Percentiles rank a stretch among this genome's conserved stretches.
Evolutionary conservation across 2,113 vertebrate genomes (phyloP).

Genomic region (Polypterus bichir): DNA sequence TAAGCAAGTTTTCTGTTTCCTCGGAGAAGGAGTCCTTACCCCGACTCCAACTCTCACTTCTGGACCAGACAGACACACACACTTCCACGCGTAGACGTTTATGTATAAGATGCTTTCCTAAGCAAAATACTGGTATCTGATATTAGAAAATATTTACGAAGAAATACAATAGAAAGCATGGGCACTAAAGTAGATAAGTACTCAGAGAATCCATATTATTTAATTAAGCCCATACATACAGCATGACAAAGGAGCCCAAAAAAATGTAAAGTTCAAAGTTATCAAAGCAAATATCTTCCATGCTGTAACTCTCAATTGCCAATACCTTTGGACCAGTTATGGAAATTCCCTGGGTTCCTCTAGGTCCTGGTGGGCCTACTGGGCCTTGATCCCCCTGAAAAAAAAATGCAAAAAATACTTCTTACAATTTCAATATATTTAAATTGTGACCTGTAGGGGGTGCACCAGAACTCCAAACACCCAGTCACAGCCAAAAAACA

Average conservation of each 20-base stretch:
- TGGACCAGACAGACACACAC: no score
- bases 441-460: no score
- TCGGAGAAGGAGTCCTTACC: no score
- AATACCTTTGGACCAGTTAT: slow-evolving; percentile 44
- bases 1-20: no score
- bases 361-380: slow-evolving; percentile 36
- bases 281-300: no score
- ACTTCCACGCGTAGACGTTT: no score
- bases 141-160: no score
- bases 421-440: no score
- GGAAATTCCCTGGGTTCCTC: slow-evolving; percentile 43
- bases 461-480: not conserved
- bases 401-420: not conserved
- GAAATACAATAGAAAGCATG: not conserved
- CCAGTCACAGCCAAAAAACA: not conserved
- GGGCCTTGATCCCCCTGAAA: slow-evolving; percentile 45
- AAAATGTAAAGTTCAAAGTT: not conserved
- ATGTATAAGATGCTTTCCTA: no score
- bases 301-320: no score
- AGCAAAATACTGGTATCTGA: no score
- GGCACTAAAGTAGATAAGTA: not conserved
- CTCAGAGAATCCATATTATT: not conserved
- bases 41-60: no score
- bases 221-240: not conserved
- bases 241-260: not conserved